Base-by-base conservation (phyloP, 2,797 vertebrate species). In the Rhabdophis nuchalis region DNA sequence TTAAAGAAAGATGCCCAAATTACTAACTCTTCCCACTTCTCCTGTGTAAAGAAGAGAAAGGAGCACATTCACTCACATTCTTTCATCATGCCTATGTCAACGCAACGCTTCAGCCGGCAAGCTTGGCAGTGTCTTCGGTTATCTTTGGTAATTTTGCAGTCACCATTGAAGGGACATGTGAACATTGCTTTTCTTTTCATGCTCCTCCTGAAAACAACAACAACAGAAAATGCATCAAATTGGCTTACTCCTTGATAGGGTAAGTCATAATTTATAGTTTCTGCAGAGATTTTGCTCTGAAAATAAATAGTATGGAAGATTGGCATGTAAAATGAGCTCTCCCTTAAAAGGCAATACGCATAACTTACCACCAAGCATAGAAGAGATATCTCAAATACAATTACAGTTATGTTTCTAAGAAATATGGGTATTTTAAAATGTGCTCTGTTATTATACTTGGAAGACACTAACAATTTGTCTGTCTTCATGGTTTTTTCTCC, bases 61-160 rank as follows among this genome's bases (percentile, higher is more conserved):
- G 11, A 2, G 2, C 18, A 27, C 3, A 25, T 1, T 0, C 91
- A 98, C 99, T 99, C 97, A 99, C 99, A 99, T 93, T 99, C 98
- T 90, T 98, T 98, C 98, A 98, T 98, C 98, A 98, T 98, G 89
- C 98, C 98, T 0, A 98, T 98, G 96, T 98, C 98, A 96, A 98
- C 92, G 0, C 98, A 99, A 96, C 99, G 99, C 92, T 99, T 99
- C 93, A 99, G 98, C n/a, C 99, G 98, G 93, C 99, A 99, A 88
- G 99, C 98, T 97, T 99, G 99, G 98, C 99, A 99, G 97, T 99
- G 99, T 50, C 99, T 98, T 36, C 99, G 98, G 98, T 99, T 99
- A 97, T 99, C 99, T 97, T 99, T 99, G 96, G 99, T 99, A 98
- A 99, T 99, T 95, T 95, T 97, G 96, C 99, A 99, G 97, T 98